Conservation (phyloP, 1,140 invertebrate species). For the Nautilus pompilius region DNA sequence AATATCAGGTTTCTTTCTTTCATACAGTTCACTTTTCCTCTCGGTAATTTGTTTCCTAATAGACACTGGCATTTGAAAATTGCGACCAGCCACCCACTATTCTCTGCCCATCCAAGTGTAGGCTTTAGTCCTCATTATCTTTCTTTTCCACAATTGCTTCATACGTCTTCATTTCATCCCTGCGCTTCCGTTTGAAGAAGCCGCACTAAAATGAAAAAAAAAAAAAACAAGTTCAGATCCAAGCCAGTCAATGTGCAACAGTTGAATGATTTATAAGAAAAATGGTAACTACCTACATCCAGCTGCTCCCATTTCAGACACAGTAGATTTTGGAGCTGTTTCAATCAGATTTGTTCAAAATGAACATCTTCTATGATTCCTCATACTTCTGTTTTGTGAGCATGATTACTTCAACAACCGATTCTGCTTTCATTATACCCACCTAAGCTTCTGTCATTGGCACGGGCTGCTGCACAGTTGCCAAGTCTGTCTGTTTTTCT, state of each 20-base stretch:
- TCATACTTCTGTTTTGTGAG: not conserved
- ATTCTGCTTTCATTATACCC: too few relatives aligned
- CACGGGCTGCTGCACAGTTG: too few relatives aligned
- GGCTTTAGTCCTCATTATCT: not conserved
- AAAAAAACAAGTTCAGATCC: not conserved
- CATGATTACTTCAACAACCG: too few relatives aligned
- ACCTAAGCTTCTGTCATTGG: too few relatives aligned
- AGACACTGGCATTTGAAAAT: too few relatives aligned
- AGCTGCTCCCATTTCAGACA: not conserved
- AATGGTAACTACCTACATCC: not conserved
- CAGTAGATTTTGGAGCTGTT: not conserved
- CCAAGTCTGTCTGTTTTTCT: too few relatives aligned
- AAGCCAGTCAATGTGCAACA: not conserved
- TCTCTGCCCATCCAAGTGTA: too few relatives aligned
- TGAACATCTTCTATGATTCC: not conserved
- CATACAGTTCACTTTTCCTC: too few relatives aligned
- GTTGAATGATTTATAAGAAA: not conserved
- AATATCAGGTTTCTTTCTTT: too few relatives aligned
- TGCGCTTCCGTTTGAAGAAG: conserved; percentile 17
- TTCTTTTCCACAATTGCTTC: conserved; percentile 20
- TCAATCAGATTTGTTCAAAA: not conserved
- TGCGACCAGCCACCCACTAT: too few relatives aligned
- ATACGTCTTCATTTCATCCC: conserved; percentile 13
- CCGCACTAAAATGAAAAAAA: conserved; percentile 12
- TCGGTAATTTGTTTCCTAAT: too few relatives aligned